Conservation (phyloP, 2,888 invertebrate species). For the Amiota mariae region DNA sequence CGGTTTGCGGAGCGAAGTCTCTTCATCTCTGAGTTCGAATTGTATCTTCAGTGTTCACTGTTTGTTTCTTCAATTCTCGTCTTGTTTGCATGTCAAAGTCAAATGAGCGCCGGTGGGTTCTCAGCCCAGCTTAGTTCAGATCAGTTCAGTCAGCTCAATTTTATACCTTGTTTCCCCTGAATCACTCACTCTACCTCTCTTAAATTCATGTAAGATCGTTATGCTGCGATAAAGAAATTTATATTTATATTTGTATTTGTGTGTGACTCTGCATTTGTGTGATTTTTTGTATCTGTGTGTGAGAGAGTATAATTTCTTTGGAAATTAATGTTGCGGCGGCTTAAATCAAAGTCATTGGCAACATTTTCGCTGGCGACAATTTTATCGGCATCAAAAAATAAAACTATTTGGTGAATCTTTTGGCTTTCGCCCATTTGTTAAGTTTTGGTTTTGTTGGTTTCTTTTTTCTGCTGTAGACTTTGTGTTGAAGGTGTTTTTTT, state of each 20-base stretch:
- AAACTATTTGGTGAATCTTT: slow-evolving; percentile 57
- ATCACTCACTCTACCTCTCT: slow-evolving; percentile 26
- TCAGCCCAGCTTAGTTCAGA: neutral
- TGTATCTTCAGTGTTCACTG: neutral
- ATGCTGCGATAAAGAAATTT: slow-evolving; percentile 61
- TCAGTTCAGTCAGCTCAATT: neutral
- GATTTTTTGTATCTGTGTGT: slow-evolving; percentile 30
- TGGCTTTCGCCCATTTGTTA: slow-evolving; percentile 8
- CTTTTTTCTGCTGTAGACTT: neutral
- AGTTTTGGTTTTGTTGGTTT: neutral
- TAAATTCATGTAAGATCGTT: slow-evolving; percentile 51
- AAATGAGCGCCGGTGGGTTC: slow-evolving; percentile 47
- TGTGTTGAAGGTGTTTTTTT: neutral
- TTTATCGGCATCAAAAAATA: slow-evolving; percentile 67
- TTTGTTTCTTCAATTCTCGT: neutral
- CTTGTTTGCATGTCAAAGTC: slow-evolving; percentile 50
- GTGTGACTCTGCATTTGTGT: slow-evolving; percentile 21
- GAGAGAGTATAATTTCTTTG: slow-evolving; percentile 57
- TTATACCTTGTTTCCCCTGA: neutral
- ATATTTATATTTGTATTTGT: slow-evolving; percentile 35
- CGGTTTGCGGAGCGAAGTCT: slow-evolving; percentile 2
- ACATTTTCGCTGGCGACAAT: slow-evolving; percentile 69
- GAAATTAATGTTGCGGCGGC: slow-evolving; percentile 67
- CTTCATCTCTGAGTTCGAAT: neutral
- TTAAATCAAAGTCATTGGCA: slow-evolving; percentile 66